Conservation (phyloP, 1,140 invertebrate species). For the Zaprionus taronus region DNA sequence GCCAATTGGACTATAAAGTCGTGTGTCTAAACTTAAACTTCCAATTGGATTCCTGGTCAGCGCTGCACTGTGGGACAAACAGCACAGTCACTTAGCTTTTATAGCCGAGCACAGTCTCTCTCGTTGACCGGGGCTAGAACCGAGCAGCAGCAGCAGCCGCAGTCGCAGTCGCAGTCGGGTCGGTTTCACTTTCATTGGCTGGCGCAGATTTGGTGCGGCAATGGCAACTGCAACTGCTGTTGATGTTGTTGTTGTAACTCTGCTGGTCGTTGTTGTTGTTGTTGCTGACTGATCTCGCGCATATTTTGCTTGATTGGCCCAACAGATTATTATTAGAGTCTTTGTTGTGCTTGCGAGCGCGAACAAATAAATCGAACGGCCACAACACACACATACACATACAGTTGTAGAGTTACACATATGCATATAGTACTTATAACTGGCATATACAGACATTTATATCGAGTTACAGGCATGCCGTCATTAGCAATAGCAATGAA, state of each 20-base stretch:
- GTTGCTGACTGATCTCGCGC: conserved; percentile 82
- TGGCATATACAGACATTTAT: conserved; percentile 38
- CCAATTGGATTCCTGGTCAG: conserved; percentile 81
- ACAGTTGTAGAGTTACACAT: conserved; percentile 16
- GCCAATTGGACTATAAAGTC: conserved; percentile 83
- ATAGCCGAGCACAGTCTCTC: conserved; percentile 60
- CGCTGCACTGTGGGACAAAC: conserved; percentile 71
- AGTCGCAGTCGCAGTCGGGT: conserved; percentile 39
- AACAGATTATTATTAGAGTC: conserved; percentile 82
- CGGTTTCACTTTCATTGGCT: conserved; percentile 79
- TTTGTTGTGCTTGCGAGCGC: conserved; percentile 63
- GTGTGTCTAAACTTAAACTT: conserved; percentile 73
- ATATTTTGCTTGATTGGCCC: conserved; percentile 84
- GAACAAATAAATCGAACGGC: conserved; percentile 80
- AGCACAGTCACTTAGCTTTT: conserved; percentile 64
- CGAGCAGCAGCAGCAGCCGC: conserved; percentile 38
- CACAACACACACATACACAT: conserved; percentile 40
- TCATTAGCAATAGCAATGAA: conserved; percentile 83
- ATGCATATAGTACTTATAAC: conserved; percentile 53
- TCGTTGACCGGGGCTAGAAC: conserved; percentile 60
- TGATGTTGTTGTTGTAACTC: conserved; percentile 17
- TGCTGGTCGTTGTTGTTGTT: conserved; percentile 51
- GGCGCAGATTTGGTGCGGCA: conserved; percentile 52
- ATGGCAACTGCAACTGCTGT: conserved; percentile 36
- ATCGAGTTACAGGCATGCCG: conserved; percentile 77